Base-by-base conservation (phyloP, 2,797 vertebrate genomes). In the Apogon hyalosoma region DNA sequence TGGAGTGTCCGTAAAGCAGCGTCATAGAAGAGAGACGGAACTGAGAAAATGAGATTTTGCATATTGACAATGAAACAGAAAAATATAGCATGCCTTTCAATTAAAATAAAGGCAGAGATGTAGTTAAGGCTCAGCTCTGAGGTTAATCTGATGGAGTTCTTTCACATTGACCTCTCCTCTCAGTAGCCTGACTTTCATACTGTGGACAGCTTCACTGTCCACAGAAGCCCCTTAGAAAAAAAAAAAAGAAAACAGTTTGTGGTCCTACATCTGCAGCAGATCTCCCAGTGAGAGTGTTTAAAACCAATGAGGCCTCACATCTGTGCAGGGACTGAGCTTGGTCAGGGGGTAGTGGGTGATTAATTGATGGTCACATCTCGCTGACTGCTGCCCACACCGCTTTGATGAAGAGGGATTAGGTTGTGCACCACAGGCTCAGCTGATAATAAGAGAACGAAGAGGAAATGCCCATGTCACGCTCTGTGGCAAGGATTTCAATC, bases 391-490 rank as follows among this genome's bases (percentile, higher is more conserved):
- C 90, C 91, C 90, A 91, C 89, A 87, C 81, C 38, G 83, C 91
- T 93, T 90, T 94, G 94, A 95, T 93, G 94, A 95, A 95, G 94
- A 95, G 92, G 90, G 92, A 95, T 95, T 94, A 88, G 93, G 85
- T 79, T 88, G 90, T 92, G 92, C 92, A 90, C 89, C 87, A 86
- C 42, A 50, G 83, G 88, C 90, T 89, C 90, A 90, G 90, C 79
- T 93, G 91, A 92, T 90, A 91, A 90, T 90, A 84, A 86, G 84
- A 86, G 90, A 91, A 87, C 79, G 66, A 87, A 89, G 83, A 92
- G 90, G 90, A 87, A 90, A 85, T 84, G 86, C 90, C 88, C 24
- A 11, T 80, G 87, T 88, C 87, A 90, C 79, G 73, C 87, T 90
- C 85, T 75, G 64, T 90, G 88, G 87, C 88, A 89, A 88, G 87